Evolutionary conservation across 2,888 invertebrate species (phyloP).

Genomic region (Lacanobia wlatinum): DNA sequence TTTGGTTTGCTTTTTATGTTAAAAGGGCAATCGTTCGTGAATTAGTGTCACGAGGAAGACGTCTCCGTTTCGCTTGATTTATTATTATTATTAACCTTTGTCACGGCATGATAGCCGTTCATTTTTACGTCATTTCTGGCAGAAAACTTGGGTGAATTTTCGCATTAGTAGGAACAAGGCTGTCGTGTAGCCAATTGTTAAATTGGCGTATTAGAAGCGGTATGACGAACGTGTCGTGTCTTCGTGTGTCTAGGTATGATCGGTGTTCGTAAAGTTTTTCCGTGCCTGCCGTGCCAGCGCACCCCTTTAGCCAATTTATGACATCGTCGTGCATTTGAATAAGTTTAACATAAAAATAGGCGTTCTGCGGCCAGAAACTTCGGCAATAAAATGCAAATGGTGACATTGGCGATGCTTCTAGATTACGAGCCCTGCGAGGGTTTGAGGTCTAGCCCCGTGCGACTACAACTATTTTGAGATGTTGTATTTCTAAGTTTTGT

Average conservation of each 20-base stretch:
- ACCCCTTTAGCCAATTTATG: slow-evolving; percentile 89
- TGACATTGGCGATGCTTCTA: slow-evolving; percentile 81
- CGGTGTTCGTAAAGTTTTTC: slow-evolving; percentile 74
- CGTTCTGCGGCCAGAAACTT: slow-evolving; percentile 87
- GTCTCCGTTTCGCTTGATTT: slow-evolving; percentile 49
- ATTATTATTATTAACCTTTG: slow-evolving; percentile 52
- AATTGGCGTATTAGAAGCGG: slow-evolving; percentile 54
- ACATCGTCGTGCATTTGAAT: slow-evolving; percentile 88
- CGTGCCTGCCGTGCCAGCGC: slow-evolving; percentile 81
- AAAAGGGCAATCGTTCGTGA: slow-evolving; percentile 44
- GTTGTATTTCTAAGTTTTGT: slow-evolving; percentile 35
- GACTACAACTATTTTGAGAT: slow-evolving; percentile 42
- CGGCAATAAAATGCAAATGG: slow-evolving; percentile 90
- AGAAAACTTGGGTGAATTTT: slow-evolving; percentile 35
- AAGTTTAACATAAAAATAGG: slow-evolving; percentile 90
- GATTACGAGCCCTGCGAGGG: slow-evolving; percentile 66
- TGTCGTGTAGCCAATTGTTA: slow-evolving; percentile 53
- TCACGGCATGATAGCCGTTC: slow-evolving; percentile 52
- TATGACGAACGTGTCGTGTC: slow-evolving; percentile 63
- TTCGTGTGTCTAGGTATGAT: slow-evolving; percentile 59
- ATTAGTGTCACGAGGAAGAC: slow-evolving; percentile 46
- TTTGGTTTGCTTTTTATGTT: slow-evolving; percentile 36
- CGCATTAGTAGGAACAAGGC: slow-evolving; percentile 39
- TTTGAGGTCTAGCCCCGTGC: slow-evolving; percentile 39
- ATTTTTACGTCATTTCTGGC: slow-evolving; percentile 37